Conservation (phyloP, 1,140 invertebrate genomes). For the Camponotus pennsylvanicus region DNA sequence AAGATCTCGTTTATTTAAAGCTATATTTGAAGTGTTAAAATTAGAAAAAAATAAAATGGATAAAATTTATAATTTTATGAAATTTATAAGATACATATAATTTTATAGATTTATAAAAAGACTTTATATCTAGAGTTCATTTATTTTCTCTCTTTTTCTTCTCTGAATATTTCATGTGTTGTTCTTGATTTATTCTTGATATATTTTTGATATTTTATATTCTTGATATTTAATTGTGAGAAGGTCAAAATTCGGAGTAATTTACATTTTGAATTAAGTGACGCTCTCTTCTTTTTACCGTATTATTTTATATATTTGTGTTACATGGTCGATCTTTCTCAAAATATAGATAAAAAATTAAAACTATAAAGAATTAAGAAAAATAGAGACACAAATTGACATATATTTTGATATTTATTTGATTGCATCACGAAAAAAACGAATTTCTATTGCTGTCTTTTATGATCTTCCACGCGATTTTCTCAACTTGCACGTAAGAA, state of each 20-base stretch:
- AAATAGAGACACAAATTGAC: not conserved
- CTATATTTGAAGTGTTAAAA: not conserved
- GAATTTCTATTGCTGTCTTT: not conserved
- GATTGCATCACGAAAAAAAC: not conserved
- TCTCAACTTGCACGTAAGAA: constrained; percentile 26
- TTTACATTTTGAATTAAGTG: too few relatives aligned
- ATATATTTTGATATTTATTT: not conserved
- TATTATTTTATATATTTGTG: not conserved
- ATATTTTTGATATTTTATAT: too few relatives aligned
- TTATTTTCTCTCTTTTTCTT: too few relatives aligned
- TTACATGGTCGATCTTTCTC: too few relatives aligned
- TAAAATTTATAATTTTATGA: not conserved
- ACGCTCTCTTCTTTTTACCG: not conserved
- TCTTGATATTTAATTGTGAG: too few relatives aligned
- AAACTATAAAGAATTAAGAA: not conserved
- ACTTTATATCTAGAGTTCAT: too few relatives aligned
- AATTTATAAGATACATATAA: not conserved
- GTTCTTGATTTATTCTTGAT: too few relatives aligned
- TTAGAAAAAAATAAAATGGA: not conserved
- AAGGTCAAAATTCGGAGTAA: too few relatives aligned
- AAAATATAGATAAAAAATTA: not conserved
- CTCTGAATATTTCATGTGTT: not conserved
- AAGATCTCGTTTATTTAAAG: not conserved
- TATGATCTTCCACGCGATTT: not conserved
- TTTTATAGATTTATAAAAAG: too few relatives aligned